Evolutionary conservation across 1,140 invertebrate species (phyloP), one percentile per base, ranked within the genome.

Genomic region (Zaprionus nigranus): DNA sequence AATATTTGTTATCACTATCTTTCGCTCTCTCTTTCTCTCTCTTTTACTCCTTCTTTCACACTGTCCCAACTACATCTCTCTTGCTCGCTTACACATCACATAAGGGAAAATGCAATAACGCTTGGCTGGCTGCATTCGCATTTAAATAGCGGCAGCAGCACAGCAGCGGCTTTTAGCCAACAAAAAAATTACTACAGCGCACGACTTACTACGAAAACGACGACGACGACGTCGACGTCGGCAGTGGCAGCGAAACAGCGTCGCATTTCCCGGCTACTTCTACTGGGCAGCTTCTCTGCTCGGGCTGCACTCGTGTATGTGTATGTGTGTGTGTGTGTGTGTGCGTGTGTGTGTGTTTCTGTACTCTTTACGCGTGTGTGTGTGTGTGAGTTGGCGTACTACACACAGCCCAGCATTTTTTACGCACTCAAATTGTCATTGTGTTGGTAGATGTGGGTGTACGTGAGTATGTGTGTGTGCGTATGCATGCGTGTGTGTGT

Each of bases 181-280:
- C 64, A 77, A 77, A 75, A 84, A 78, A 81, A 85, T 78, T 85
- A 87, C 84, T 88, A 88, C 67, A 71, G 73, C 69, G 62, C 75
- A 73, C 84, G 84, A 78, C 77, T 75, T 87, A 88, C 83, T 87
- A 87, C 83, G 80, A 83, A 88, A 83, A 80, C 84, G 77, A 86
- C 80, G 73, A 77, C 80, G 67, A 63, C 75, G 62, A 58, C 70
- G 53, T 24, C 30, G 36, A 66, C 71, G 60, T 51, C 56, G 67
- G 54, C 58, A 68, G 22, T 59, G 63, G 71, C 60, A 64, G 81
- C 71, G 62, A 58, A 71, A 59, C 57, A 67, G 66, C 72, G 72
- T 63, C 67, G 66, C 54, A 71, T 75, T 75, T 86, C 78, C 82
- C 82, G 82, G 82, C 82, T 86, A 76, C 76, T 86, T 71, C 83